phyloP scores from a whole-genome alignment of 2,113 vertebrate genomes.

The Chaenogobius annularis region DNA sequence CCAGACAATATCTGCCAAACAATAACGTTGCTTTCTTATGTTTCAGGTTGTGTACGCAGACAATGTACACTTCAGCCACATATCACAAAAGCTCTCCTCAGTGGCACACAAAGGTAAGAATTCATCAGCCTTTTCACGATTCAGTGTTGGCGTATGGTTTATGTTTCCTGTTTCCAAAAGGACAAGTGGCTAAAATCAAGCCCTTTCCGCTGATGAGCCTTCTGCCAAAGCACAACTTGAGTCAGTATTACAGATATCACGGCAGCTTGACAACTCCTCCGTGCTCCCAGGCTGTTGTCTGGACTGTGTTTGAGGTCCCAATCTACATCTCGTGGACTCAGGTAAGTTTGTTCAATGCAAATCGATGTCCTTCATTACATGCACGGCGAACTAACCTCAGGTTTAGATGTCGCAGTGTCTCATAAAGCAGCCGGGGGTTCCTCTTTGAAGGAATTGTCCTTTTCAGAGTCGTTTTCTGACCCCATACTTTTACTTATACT shows the following conservation, averaged over 20 bases:
- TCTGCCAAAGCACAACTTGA: constrained; percentile 73
- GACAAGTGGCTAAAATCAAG: constrained; percentile 71
- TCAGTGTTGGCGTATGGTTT: background rate
- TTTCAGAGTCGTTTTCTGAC: too few species aligned
- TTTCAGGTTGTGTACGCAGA: constrained; percentile 71
- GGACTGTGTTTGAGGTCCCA: constrained; percentile 83
- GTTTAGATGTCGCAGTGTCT: too few species aligned
- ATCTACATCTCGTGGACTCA: constrained; percentile 78
- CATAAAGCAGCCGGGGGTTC: too few species aligned
- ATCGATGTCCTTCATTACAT: too few species aligned
- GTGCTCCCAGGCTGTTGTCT: constrained; percentile 79
- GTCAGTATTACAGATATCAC: constrained; percentile 81
- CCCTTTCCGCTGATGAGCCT: constrained; percentile 81
- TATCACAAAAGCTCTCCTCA: constrained; percentile 76
- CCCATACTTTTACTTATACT: too few species aligned
- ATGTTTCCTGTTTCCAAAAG: constrained; percentile 48
- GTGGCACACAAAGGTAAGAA: constrained; percentile 76
- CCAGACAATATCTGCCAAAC: background rate
- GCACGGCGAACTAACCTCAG: too few species aligned
- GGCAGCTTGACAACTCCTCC: constrained; percentile 87
- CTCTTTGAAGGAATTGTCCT: too few species aligned
- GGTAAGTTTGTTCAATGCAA: constrained; percentile 58
- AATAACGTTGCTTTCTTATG: background rate
- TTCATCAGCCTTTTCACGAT: background rate
- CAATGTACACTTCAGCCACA: constrained; percentile 80